These are phyloP conservation scores for Drosophila parvula DNA, from an alignment of 1,140 invertebrate species.

Conservation along the genomic window DNA sequence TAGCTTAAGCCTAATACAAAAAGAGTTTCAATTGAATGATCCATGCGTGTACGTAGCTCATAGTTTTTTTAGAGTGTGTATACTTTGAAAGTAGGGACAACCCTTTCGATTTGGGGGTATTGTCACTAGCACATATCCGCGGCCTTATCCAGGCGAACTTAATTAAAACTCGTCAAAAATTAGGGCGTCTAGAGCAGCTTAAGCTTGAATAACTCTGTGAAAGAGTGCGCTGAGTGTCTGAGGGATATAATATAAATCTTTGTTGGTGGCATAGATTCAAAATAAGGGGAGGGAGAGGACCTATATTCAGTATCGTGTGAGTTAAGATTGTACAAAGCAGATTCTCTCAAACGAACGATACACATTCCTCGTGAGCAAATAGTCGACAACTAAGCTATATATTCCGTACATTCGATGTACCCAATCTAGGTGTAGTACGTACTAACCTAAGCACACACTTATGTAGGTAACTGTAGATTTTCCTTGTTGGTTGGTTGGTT, in stretches of 20 bases:
- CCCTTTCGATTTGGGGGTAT: slow-evolving; percentile 30
- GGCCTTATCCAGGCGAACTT: slow-evolving; percentile 15
- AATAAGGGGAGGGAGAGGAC: slow-evolving; percentile 3
- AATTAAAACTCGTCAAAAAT: slow-evolving; percentile 15
- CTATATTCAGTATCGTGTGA: slow-evolving; percentile 6
- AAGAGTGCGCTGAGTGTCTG: slow-evolving; percentile 13
- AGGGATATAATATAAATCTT: slow-evolving; percentile 7
- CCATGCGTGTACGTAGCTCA: slow-evolving; percentile 32
- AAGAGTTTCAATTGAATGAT: slow-evolving; percentile 33
- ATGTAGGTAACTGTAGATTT: slow-evolving; percentile 50
- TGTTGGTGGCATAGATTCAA: slow-evolving; percentile 18
- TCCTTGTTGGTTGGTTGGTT: slow-evolving; percentile 20
- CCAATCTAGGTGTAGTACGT: slow-evolving; percentile 4
- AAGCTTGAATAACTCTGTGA: slow-evolving; percentile 9
- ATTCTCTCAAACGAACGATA: slow-evolving; percentile 30
- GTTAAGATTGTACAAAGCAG: slow-evolving; percentile 26
- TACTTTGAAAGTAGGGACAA: slow-evolving; percentile 48
- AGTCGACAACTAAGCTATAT: slow-evolving; percentile 37
- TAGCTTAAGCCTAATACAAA: slow-evolving; percentile 70
- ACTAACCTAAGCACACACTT: slow-evolving; percentile 33
- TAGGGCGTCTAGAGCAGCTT: slow-evolving; percentile 22
- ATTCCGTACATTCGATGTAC: slow-evolving; percentile 26
- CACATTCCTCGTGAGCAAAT: slow-evolving; percentile 34
- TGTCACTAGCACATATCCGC: slow-evolving; percentile 53
- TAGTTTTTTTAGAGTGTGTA: slow-evolving; percentile 22